Percentiles rank a stretch among this genome's conserved stretches.
Conservation (phyloP, 1,140 invertebrate species). For the Anoplophora glabripennis region DNA sequence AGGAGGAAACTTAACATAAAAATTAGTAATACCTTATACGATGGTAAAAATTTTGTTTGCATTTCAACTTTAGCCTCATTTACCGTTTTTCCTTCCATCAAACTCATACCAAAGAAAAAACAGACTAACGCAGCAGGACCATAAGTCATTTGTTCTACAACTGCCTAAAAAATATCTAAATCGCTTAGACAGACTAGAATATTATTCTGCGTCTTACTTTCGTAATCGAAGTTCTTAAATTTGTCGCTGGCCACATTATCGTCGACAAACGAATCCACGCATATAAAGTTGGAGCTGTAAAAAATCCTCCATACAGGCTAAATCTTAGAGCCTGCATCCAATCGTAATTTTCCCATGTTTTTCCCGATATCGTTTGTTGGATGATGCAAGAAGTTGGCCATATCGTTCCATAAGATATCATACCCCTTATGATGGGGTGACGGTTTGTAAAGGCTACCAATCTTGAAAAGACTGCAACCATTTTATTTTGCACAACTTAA, state of each 20-base stretch:
- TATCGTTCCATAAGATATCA: conserved; percentile 61
- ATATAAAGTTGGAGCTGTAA: conserved; percentile 70
- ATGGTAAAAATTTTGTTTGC: conserved; percentile 72
- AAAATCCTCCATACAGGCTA: conserved; percentile 65
- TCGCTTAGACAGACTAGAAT: neutral
- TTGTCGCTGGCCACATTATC: conserved; percentile 62
- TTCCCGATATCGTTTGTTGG: conserved; percentile 55
- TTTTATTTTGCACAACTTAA: conserved; percentile 3
- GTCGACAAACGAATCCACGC: conserved; percentile 64
- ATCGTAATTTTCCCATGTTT: conserved; percentile 56
- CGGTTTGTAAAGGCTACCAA: conserved; percentile 42
- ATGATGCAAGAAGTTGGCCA: conserved; percentile 49
- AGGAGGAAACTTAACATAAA: neutral
- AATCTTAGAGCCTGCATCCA: conserved; percentile 61
- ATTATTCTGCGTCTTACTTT: conserved; percentile 56
- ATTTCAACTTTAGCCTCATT: conserved; percentile 67
- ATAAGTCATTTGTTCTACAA: conserved; percentile 79
- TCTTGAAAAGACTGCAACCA: conserved; percentile 39
- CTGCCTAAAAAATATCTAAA: conserved; percentile 54
- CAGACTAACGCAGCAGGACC: conserved; percentile 74
- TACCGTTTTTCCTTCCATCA: conserved; percentile 70
- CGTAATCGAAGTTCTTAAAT: conserved; percentile 61
- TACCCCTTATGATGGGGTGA: conserved; percentile 62
- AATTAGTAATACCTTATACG: conserved; percentile 67
- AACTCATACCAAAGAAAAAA: conserved; percentile 78